Evolutionary conservation across 2,888 invertebrate species (phyloP), one percentile per base, ranked within the genome.

Genomic region (Criorhina ranunculi): DNA sequence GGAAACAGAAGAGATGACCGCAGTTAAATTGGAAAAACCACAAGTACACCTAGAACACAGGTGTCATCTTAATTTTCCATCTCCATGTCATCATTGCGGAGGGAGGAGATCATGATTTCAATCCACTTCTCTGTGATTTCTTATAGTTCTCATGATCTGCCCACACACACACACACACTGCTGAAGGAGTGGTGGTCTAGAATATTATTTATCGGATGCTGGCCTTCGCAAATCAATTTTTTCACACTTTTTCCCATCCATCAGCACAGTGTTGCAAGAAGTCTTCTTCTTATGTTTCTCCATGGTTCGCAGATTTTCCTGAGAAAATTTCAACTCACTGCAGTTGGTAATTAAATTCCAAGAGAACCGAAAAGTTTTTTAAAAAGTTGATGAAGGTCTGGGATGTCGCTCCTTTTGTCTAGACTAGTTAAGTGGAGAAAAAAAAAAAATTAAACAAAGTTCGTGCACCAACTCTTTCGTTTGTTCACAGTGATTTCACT

Each of bases 221-320:
- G 80, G 53, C 66, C 69, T 70, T 80, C 59, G 60, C 75, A 76
- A 80, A 85, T 85, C 85, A 85, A 85, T 85, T 79, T 79, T 69
- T 75, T 79, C 73, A 67, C 69, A 70, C 80, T 53, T 64, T 24
- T 72, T 85, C 66, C 70, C 85, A 79, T 69, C 62, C 44, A 11
- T 33, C 5, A 11, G 8, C 12, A 19, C 24, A 64, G 15, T 19
- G 15, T 8, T 31, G 8, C 35, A 11, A 5, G 11, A 15, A 17
- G 33, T n/a, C 44, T 53, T 44, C 8, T 15, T 4, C 4, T 24
- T 24, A 24, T 24, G 2, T 24, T 24, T 12, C 24, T 62, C 33
- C 70, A 85, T 40, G 85, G 69, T 85, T 85, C 70, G 85, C 69
- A 76, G 76, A 80, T 80, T 85, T 85, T 70, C 85, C 80, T 85